Evolutionary conservation across 2,113 vertebrate species (phyloP).

Genomic region (Rhinoptilus africanus): DNA sequence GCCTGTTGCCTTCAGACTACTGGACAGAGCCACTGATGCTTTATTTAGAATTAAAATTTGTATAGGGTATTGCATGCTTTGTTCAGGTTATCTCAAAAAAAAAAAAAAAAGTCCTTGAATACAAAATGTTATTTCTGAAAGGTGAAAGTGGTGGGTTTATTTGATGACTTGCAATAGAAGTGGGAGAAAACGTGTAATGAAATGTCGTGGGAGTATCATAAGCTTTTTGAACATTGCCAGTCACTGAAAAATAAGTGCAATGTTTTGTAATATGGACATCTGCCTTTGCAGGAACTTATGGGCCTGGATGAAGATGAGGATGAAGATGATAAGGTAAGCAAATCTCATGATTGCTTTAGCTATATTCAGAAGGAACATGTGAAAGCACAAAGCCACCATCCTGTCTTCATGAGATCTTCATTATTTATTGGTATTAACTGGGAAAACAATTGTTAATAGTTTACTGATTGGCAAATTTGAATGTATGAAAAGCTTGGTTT

Average conservation of each 20-base stretch:
- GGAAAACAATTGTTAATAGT: background rate
- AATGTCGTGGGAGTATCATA: background rate
- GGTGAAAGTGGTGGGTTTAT: background rate
- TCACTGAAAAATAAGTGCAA: background rate
- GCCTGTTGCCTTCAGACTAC: conserved; percentile 30
- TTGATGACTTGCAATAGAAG: background rate
- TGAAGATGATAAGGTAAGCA: conserved; percentile 92
- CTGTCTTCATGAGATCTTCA: background rate
- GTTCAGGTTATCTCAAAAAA: background rate
- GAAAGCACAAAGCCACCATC: background rate
- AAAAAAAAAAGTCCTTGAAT: background rate
- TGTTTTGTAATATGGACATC: conserved; percentile 26
- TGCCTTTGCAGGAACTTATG: conserved; percentile 84
- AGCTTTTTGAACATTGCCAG: background rate
- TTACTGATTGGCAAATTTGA: background rate
- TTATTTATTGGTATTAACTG: background rate
- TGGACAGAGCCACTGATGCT: background rate
- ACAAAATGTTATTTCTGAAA: background rate
- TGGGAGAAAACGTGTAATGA: background rate
- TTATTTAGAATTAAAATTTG: conserved; percentile 53
- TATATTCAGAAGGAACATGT: background rate
- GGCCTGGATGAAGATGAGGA: conserved; percentile 88
- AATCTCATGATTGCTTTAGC: fast-evolving
- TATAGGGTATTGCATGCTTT: background rate
- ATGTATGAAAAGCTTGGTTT: background rate